Evolutionary conservation across 2,797 vertebrate genomes (phyloP).

Genomic region (Chaenodraco wilsoni): DNA sequence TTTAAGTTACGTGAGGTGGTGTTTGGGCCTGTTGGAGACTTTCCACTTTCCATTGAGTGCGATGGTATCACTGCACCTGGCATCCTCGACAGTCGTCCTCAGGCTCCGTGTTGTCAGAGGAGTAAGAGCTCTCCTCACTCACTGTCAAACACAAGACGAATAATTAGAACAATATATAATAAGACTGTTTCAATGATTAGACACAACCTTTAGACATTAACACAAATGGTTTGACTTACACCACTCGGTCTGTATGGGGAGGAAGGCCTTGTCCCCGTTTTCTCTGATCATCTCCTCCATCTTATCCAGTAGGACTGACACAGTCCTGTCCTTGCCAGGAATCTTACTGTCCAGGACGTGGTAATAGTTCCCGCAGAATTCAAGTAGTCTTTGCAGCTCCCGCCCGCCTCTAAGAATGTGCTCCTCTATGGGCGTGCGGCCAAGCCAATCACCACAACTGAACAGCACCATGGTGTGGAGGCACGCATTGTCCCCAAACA

Average conservation of each 20-base stretch:
- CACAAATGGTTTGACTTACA: slow-evolving; percentile 62
- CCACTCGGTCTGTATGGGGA: slow-evolving; percentile 83
- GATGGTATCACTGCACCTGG: slow-evolving; percentile 75
- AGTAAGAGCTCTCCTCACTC: slow-evolving; percentile 84
- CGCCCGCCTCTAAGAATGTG: slow-evolving; percentile 83
- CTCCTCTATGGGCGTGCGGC: slow-evolving; percentile 83
- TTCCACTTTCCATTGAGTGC: slow-evolving; percentile 18
- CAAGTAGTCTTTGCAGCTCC: slow-evolving; percentile 82
- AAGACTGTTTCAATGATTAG: background rate
- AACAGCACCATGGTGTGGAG: slow-evolving; percentile 86
- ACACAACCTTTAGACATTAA: background rate
- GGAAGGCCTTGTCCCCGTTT: slow-evolving; percentile 83
- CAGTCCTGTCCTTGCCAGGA: slow-evolving; percentile 78
- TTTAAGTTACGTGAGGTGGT: slow-evolving; percentile 64
- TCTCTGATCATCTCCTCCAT: slow-evolving; percentile 87
- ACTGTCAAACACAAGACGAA: slow-evolving; percentile 72
- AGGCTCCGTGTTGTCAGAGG: slow-evolving; percentile 81
- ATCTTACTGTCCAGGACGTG: slow-evolving; percentile 85
- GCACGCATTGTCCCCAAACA: slow-evolving; percentile 80
- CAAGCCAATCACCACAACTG: slow-evolving; percentile 85
- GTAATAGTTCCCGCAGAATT: slow-evolving; percentile 84
- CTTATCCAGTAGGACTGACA: slow-evolving; percentile 81
- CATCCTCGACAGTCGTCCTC: slow-evolving; percentile 83
- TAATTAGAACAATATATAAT: slow-evolving; percentile 32
- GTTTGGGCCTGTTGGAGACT: slow-evolving; percentile 46